Base-by-base conservation (phyloP, 2,113 vertebrate species). In the Columba janthina region DNA sequence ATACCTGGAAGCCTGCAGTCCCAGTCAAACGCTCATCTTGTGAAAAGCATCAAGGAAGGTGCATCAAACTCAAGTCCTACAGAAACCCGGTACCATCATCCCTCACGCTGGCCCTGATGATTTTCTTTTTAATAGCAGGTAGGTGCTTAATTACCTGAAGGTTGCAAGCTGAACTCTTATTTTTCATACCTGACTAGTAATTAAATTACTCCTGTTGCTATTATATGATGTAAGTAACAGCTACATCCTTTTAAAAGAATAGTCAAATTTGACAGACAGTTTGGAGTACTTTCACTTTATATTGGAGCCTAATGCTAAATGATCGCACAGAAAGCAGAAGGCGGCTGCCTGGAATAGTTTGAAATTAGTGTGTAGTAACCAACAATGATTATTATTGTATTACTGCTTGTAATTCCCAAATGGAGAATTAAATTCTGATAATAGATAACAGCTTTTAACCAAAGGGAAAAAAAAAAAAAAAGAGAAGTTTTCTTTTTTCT, bases 341-440 rank as follows among this genome's bases (percentile, higher is more conserved):
- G 85, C 91, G 96, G 90, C 90, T 94, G 90, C 71, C 76, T 93
- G 75, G 65, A 96, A 94, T 91, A 93, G 91, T 93, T 77, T 77
- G 70, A 95, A 94, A 96, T 94, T 95, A 93, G 62, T 0, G 0
- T 93, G 89, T 90, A 78, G 88, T 84, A 96, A 96, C 88, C 86
- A 96, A 85, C 90, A 92, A 60, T 69, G 93, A 88, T 96, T 92
- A 94, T 94, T 90, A 92, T 89, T 93, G 71, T 72, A 90, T 94
- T 94, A 89, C 51, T 80, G 85, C 77, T 90, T 85, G 50, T 81
- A 96, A 95, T 86, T 96, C 92, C 90, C 81, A 93, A 96, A 91
- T 64, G 84, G 65, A 89, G 75, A 94, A 92, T 95, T 76, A 92
- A 57, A 93, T 84, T 87, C 78, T 75, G 75, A 48, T 66, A 91